phyloP scores from a whole-genome alignment of 2,797 vertebrate genomes.

The Remorina albescens region DNA sequence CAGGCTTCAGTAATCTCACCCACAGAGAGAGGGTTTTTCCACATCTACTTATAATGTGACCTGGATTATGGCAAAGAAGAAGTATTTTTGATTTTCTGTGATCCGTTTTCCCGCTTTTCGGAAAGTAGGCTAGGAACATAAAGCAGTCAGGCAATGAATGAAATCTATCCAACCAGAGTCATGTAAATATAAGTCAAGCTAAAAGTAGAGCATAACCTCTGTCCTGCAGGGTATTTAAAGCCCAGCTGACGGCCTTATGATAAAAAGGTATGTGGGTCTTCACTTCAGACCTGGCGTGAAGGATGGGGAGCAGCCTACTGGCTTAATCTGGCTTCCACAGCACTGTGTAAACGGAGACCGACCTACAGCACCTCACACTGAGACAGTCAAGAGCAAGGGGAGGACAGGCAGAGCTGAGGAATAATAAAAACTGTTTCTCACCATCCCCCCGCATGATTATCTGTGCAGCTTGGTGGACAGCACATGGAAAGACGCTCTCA shows the following conservation, averaged over 20 bases:
- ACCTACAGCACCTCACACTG: conserved; percentile 4
- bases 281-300: conserved; percentile 23
- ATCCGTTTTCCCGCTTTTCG: conserved; percentile 12
- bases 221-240: conserved; percentile 52
- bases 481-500: not conserved
- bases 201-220: conserved; percentile 29
- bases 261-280: conserved; percentile 37
- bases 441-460: conserved; percentile 21
- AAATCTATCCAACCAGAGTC: conserved; percentile 32
- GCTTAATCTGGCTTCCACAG: conserved; percentile 27
- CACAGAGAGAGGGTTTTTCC: not conserved
- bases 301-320: conserved; percentile 16
- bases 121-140: conserved; percentile 23
- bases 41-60: not conserved
- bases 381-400: conserved; percentile 17
- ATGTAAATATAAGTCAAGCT: conserved; percentile 42
- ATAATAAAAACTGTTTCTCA: conserved; percentile 21
- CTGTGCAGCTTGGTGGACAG: not conserved
- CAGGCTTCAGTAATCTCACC: conserved; percentile 7
- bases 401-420: conserved; percentile 4
- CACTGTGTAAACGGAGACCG: not conserved
- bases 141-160: conserved; percentile 22
- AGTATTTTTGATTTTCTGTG: conserved; percentile 21
- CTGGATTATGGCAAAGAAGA: not conserved
- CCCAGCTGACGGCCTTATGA: conserved; percentile 27